These are phyloP conservation scores for Vulpes ferrilata DNA, from an alignment of 2,113 vertebrate species.

Conservation along the genomic window DNA sequence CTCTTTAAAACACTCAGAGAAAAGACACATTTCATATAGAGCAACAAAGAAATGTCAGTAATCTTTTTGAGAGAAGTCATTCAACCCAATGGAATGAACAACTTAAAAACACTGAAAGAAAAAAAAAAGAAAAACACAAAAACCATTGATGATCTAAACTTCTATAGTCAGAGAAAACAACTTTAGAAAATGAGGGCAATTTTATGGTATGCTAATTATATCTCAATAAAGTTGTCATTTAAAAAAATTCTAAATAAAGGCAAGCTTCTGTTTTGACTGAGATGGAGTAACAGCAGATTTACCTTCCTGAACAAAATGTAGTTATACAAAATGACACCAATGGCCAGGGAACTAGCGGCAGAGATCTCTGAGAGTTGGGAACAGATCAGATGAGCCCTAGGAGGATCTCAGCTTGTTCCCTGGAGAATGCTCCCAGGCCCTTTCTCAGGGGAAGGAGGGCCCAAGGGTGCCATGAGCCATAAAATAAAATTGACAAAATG, in stretches of 20 bases:
- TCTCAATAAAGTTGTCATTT: not conserved
- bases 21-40: not conserved
- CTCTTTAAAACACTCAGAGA: not conserved
- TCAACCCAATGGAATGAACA: too few relatives aligned
- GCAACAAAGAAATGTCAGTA: not conserved
- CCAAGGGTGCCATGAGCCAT: accelerated
- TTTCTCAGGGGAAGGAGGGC: not conserved
- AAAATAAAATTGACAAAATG: not conserved
- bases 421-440: too few relatives aligned
- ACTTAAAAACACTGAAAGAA: accelerated
- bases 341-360: too few relatives aligned
- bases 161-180: not conserved
- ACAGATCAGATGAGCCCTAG: accelerated
- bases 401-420: not conserved
- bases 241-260: not conserved
- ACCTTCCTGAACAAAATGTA: not conserved
- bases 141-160: accelerated
- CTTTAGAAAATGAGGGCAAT: not conserved
- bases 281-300: not conserved
- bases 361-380: too few relatives aligned
- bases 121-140: too few relatives aligned
- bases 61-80: not conserved
- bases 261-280: not conserved
- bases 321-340: not conserved
- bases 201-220: not conserved